Evolutionary conservation across 2,888 invertebrate genomes (phyloP), one percentile per base, ranked within the genome.

Genomic region (Eupithecia subumbrata): DNA sequence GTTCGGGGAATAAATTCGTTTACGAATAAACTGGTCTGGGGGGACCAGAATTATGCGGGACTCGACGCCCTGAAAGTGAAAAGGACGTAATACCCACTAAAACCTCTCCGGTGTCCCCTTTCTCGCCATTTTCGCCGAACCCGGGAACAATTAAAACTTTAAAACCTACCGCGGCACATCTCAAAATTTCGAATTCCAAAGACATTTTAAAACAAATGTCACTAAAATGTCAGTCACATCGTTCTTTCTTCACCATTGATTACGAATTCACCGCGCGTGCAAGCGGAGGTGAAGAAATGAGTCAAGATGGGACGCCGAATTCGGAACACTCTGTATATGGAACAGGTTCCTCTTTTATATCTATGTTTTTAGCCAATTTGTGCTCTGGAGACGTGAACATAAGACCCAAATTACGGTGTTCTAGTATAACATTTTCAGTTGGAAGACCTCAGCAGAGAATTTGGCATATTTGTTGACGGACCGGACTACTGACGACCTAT

Each of bases 201-300:
- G 64, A 8, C 34, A 64, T 40, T 34, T 22, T n/a, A 56, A 37
- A 60, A 56, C 22, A 56, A 60, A 56, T 60, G 70, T 70, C 56
- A 56, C 56, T 40, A 60, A n/a, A 69, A 71, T 71, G 56, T 69
- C 45, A 76, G 72, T 9, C 18, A 60, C 64, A 64, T 18, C 18
- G 34, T 40, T 37, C 67, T 67, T 67, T 67, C 37, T 40, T n/a
- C 67, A 67, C 40, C 67, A 37, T 37, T 37, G 40, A 70, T 81
- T 78, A 78, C 25, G 30, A 45, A 79, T 79, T 76, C 78, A 48
- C 9, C 43, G 12, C 76, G 76, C 72, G 78, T 74, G 56, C 64
- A 34, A 40, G 40, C 30, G 11, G 37, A 40, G 56, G 73, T 72
- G 68, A 79, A 76, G 74, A 77, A 77, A 78, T 78, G 75, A 73